Evolutionary conservation across 2,888 invertebrate species (phyloP).

Genomic region (Stenodema calcarata): DNA sequence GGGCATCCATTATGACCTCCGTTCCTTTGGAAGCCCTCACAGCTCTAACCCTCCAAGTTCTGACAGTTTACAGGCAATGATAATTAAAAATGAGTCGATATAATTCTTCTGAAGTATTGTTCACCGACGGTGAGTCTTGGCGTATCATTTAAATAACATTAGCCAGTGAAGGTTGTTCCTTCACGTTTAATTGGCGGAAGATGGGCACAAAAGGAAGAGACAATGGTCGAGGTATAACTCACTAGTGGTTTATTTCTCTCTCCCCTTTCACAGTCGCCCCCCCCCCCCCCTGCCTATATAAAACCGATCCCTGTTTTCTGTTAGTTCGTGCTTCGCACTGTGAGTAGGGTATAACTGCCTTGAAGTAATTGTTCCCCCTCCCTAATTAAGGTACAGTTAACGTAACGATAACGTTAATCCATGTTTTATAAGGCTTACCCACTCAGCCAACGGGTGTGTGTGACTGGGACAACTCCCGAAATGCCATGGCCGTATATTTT

Average conservation of each 20-base stretch:
- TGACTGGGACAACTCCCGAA: neutral
- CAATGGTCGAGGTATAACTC: constrained; percentile 24
- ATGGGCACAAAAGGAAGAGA: neutral
- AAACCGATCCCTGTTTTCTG: constrained; percentile 16
- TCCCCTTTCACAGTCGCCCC: neutral
- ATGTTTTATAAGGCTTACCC: constrained; percentile 34
- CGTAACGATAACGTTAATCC: constrained; percentile 40
- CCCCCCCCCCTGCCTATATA: neutral
- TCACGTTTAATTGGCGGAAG: neutral
- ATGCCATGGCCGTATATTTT: constrained; percentile 7
- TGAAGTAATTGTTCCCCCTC: constrained; percentile 25
- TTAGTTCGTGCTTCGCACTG: neutral
- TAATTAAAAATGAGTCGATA: neutral
- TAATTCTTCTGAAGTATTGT: neutral
- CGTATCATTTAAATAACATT: constrained; percentile 22
- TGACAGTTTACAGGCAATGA: neutral
- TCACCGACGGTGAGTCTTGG: neutral
- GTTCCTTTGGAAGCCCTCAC: neutral
- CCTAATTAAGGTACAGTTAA: constrained; percentile 44
- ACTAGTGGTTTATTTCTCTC: constrained; percentile 20
- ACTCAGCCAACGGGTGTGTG: constrained; percentile 5
- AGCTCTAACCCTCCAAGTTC: neutral
- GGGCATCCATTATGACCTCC: neutral
- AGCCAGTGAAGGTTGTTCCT: neutral
- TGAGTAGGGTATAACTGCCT: constrained; percentile 23